These are phyloP conservation scores for Megalopta genalis DNA, from an alignment of 1,140 invertebrate genomes.

Conservation along the genomic window DNA sequence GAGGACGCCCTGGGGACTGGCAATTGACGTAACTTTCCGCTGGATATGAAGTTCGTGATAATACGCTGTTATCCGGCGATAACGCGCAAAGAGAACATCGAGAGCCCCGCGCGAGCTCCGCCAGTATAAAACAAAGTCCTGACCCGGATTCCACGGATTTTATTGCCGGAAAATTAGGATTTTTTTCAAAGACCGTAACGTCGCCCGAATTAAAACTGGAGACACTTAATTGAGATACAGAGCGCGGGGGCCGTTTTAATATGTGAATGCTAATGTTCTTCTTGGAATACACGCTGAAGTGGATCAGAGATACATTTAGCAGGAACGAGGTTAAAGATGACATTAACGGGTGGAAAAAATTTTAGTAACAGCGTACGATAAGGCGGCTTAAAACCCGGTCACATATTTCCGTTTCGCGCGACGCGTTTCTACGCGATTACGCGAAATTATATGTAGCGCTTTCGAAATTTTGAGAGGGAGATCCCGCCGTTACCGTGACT, in stretches of 20 bases:
- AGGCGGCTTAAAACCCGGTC: too few relatives aligned
- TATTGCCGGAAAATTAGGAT: background rate
- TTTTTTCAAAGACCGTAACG: background rate
- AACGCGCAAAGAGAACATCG: background rate
- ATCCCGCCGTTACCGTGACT: too few relatives aligned
- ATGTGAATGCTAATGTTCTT: background rate
- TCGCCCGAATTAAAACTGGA: background rate
- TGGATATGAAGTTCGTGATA: conserved; percentile 11
- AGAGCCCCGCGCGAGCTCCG: background rate
- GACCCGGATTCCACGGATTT: background rate
- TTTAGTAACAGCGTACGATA: too few relatives aligned
- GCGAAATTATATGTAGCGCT: too few relatives aligned
- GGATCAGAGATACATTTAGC: too few relatives aligned
- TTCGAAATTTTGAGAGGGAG: too few relatives aligned
- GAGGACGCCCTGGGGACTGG: background rate
- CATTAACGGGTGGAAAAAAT: too few relatives aligned
- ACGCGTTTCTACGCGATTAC: too few relatives aligned
- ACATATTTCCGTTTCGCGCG: too few relatives aligned
- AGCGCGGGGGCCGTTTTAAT: background rate
- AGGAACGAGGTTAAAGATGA: too few relatives aligned
- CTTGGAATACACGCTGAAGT: too few relatives aligned
- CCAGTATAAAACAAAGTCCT: background rate
- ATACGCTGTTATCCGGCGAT: conserved; percentile 6
- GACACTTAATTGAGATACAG: background rate
- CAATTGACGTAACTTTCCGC: background rate